Evolutionary conservation across 30 jellyfish, hydroid and myxozoan species (phyloP).

Genomic region (Nemopilema nomurai): DNA sequence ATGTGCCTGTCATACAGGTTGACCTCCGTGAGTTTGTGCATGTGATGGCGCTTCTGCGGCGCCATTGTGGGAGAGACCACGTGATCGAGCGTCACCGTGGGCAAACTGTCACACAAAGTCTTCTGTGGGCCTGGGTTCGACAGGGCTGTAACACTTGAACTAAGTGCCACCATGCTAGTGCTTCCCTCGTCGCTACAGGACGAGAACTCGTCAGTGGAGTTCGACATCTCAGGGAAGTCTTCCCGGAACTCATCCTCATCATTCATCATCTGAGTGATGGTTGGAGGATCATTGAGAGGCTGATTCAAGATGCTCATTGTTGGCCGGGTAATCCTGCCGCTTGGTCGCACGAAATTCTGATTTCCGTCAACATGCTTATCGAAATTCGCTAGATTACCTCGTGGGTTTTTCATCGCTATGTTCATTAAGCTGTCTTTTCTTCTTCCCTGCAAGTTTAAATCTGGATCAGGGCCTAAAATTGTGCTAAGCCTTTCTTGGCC

Average conservation of each 20-base stretch:
- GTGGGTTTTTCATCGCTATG: constrained; percentile 1
- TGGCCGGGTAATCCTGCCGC: constrained; percentile 44
- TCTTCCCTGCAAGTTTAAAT: constrained; percentile 19
- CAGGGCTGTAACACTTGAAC: constrained; percentile 16
- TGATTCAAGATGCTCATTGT: constrained; percentile 66
- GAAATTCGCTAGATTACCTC: constrained; percentile 7
- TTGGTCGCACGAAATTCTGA: constrained; percentile 29
- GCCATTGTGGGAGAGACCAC: constrained; percentile 34
- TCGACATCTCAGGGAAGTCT: constrained; percentile 42
- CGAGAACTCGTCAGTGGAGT: constrained; percentile 47
- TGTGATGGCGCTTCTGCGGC: constrained; percentile 20
- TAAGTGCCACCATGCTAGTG: constrained; percentile 24
- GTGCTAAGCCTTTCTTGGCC: constrained; percentile 5
- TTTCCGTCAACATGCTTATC: constrained; percentile 40
- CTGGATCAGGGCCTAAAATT: constrained; percentile 26
- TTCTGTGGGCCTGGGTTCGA: neutral
- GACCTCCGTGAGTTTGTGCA: constrained; percentile 14
- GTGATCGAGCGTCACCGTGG: constrained; percentile 3
- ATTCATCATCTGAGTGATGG: constrained; percentile 18
- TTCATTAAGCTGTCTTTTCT: constrained; percentile 33
- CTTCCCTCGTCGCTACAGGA: constrained; percentile 54
- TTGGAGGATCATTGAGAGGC: constrained; percentile 53
- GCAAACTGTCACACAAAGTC: neutral
- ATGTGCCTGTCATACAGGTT: neutral
- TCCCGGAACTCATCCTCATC: constrained; percentile 52